Conservation (phyloP, 1,140 invertebrate genomes). For the Drosophila ohnishii region DNA sequence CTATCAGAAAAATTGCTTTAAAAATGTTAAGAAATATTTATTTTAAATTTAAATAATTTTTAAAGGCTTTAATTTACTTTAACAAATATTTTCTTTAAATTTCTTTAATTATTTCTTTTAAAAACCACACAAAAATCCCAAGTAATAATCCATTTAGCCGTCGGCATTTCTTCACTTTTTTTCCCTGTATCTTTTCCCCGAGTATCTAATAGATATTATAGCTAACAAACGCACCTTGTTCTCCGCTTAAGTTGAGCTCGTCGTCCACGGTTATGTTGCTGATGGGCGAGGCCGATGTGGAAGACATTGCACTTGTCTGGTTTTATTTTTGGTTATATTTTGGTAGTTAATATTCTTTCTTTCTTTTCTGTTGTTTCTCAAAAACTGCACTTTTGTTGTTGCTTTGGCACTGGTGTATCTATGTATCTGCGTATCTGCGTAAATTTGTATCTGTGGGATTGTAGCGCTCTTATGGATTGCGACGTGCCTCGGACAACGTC, state of each 20-base stretch:
- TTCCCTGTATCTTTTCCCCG: not conserved
- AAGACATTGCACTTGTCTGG: slow-evolving; percentile 76
- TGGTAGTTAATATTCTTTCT: slow-evolving; percentile 5
- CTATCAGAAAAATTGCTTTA: not conserved
- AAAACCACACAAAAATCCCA: not conserved
- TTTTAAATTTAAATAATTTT: not conserved
- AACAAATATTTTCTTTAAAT: not conserved
- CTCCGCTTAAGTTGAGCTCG: slow-evolving; percentile 79
- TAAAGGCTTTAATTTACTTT: not conserved
- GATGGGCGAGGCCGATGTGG: slow-evolving; percentile 80
- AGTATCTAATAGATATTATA: slow-evolving; percentile 4
- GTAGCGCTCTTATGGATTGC: slow-evolving; percentile 51
- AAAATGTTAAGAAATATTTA: not conserved
- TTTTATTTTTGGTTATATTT: slow-evolving; percentile 44
- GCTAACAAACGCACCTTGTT: slow-evolving; percentile 69
- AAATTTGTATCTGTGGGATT: slow-evolving; percentile 18
- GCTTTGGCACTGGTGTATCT: slow-evolving; percentile 30
- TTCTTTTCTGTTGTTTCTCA: not conserved
- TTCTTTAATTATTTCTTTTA: not conserved
- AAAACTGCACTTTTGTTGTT: slow-evolving; percentile 22
- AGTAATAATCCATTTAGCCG: slow-evolving; percentile 47
- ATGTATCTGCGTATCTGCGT: slow-evolving; percentile 18
- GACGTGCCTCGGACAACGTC: slow-evolving; percentile 77
- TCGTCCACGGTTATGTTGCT: slow-evolving; percentile 83
- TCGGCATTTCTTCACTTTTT: slow-evolving; percentile 40